Conservation (phyloP, 2,113 vertebrate species). For the Opisthocomus hoazin region DNA sequence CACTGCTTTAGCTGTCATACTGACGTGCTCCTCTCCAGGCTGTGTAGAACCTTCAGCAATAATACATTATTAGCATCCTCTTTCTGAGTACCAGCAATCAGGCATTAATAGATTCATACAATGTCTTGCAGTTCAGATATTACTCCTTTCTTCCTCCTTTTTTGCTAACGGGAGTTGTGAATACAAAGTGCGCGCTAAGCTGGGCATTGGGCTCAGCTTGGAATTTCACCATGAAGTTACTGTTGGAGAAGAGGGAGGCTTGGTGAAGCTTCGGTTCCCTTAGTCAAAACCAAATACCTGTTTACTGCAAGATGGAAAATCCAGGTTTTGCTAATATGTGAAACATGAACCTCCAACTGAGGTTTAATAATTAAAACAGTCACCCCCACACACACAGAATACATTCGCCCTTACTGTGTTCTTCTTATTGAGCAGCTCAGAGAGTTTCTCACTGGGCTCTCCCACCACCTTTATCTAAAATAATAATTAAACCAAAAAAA, state of each 20-base stretch:
- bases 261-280: not conserved
- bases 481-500: not conserved
- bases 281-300: not conserved
- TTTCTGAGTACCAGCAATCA: slow-evolving; percentile 35
- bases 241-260: rapidly evolving
- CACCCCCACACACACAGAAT: too few relatives aligned
- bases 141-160: not conserved
- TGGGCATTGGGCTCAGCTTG: not conserved
- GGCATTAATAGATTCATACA: slow-evolving; percentile 20
- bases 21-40: not conserved
- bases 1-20: not conserved
- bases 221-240: not conserved
- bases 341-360: not conserved
- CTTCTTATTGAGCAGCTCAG: not conserved
- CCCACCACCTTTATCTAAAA: not conserved
- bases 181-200: not conserved
- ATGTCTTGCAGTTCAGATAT: not conserved
- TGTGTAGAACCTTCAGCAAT: not conserved
- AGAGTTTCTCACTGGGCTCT: not conserved
- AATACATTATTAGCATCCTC: not conserved
- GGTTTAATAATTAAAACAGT: not conserved
- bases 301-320: not conserved
- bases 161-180: not conserved
- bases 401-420: rapidly evolving
- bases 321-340: not conserved